These are phyloP conservation scores for Eutolmus rufibarbis DNA, from an alignment of 2,888 invertebrate species.

Conservation along the genomic window DNA sequence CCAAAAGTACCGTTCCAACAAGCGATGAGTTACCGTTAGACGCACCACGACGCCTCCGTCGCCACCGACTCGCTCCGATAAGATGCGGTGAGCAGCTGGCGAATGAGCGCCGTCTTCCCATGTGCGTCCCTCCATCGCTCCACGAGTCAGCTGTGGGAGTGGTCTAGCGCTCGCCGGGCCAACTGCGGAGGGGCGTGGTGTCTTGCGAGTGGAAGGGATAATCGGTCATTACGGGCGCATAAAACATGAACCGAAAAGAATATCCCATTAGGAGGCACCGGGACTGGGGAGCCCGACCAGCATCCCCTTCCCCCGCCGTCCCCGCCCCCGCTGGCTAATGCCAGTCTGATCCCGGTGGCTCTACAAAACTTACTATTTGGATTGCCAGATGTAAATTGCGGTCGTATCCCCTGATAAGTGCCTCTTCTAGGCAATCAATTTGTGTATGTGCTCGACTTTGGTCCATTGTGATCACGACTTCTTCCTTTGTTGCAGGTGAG, in stretches of 20 bases:
- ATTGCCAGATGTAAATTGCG: conserved; percentile 49
- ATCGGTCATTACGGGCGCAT: conserved; percentile 47
- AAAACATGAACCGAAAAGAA: conserved; percentile 46
- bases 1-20: not conserved
- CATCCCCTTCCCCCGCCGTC: not conserved
- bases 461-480: conserved; percentile 31
- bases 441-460: conserved; percentile 35
- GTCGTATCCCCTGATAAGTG: conserved; percentile 46
- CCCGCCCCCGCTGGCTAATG: not conserved
- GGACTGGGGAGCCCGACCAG: not conserved
- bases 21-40: not conserved
- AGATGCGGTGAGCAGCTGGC: not conserved
- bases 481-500: conserved; percentile 38
- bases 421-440: conserved; percentile 48
- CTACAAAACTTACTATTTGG: conserved; percentile 42
- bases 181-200: conserved; percentile 36
- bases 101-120: conserved; percentile 12
- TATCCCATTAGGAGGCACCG: conserved; percentile 36
- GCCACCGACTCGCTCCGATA: conserved; percentile 4
- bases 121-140: conserved; percentile 1
- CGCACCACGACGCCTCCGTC: conserved; percentile 8
- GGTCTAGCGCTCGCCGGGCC: conserved; percentile 11
- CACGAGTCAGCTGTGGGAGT: conserved; percentile 5
- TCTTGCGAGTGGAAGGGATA: conserved; percentile 38
- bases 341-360: not conserved